phyloP scores from a whole-genome alignment of 2,888 invertebrate genomes.

The Chironomus riparius region DNA sequence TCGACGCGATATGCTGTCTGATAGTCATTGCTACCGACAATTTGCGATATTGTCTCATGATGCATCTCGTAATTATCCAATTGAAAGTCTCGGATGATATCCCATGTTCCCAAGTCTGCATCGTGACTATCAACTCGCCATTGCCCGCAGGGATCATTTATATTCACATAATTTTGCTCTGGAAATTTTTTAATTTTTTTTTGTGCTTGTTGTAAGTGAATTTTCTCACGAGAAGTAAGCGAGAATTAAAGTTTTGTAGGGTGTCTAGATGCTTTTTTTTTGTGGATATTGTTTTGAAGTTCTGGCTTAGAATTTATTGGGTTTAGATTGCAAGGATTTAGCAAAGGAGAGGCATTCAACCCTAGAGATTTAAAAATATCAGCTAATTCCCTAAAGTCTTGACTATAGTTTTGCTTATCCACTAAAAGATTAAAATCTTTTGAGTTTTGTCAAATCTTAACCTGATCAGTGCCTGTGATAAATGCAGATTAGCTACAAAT shows the following conservation, averaged over 20 bases:
- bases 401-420: no score
- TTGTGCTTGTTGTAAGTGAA: not conserved
- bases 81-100: slow-evolving; percentile 69
- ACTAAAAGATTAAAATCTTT: no score
- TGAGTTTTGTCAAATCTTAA: no score
- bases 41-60: slow-evolving; percentile 57
- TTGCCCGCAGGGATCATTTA: slow-evolving; percentile 33
- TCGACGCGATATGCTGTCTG: slow-evolving; percentile 75
- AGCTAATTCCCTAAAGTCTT: no score
- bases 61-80: slow-evolving; percentile 52
- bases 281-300: no score
- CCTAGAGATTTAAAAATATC: no score
- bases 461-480: no score
- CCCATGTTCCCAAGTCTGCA: slow-evolving; percentile 70
- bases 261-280: no score
- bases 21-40: slow-evolving; percentile 64
- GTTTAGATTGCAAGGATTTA: no score
- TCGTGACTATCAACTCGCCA: slow-evolving; percentile 47
- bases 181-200: not conserved
- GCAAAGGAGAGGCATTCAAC: no score
- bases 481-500: no score
- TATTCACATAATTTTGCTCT: not conserved
- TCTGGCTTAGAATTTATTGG: no score
- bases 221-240: not conserved
- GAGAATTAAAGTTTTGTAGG: not conserved